Base-by-base conservation (phyloP, 2,888 invertebrate species). In the Aethes cnicana region DNA sequence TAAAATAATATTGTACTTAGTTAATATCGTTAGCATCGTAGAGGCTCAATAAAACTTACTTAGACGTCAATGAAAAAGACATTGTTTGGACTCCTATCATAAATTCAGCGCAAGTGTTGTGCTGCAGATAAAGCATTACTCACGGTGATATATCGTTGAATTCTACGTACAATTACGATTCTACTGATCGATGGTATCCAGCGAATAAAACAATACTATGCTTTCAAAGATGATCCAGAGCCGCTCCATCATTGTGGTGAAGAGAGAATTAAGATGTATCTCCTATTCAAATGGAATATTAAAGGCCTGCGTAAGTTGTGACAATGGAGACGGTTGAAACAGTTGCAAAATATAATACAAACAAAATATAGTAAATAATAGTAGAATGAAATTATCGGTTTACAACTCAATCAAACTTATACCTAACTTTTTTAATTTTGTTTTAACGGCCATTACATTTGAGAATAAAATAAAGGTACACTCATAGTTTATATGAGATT, bases 151-250 rank as follows among this genome's bases (percentile, higher is more conserved):
- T 17, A 44, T 36, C n/a, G n/a, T n/a, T n/a, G n/a, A n/a, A 36
- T 50, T 37, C 43, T 26, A 33, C 55, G 37, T 18, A 53, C 43
- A 42, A 48, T 53, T 36, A 44, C 36, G n/a, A 25, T 50, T 37
- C 36, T 17, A 7, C 59, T 59, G 59, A 70, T 69, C 68, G 56
- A 72, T 70, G 64, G 67, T 52, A 50, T 42, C 44, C 32, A 53
- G 55, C 56, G 55, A 56, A 61, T 56, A 55, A 56, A 62, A 72
- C 72, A 72, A 64, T 67, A 55, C 18, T 64, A 64, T 70, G 71
- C 69, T 71, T 68, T 72, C 67, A 72, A 18, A 30, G 9, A 36
- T 11, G 36, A 11, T 11, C 12, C 8, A 23, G 23, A 18, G 5
- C 5, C 54, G 36, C 42, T 52, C 16, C 39, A 56, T 53, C 54